Conservation (phyloP, 2,888 invertebrate species). For the Cephonodes hylas region DNA sequence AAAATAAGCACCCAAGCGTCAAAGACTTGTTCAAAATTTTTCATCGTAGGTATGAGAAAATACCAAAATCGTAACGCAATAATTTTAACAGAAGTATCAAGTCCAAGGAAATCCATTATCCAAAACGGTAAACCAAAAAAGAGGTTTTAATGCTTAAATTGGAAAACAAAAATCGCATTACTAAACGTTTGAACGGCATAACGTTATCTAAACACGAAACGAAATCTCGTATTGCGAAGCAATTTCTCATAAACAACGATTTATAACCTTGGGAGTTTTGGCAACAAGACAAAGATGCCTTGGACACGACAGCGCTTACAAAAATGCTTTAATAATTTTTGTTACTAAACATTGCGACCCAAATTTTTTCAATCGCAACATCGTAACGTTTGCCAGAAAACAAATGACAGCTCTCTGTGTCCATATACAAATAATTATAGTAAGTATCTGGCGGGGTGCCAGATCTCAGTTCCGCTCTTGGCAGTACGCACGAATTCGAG, state of each 20-base stretch:
- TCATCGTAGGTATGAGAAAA: too few relatives aligned
- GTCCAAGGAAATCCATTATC: neutral
- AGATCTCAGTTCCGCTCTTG: neutral
- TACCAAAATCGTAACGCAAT: too few relatives aligned
- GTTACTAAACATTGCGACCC: neutral
- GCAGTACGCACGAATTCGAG: neutral
- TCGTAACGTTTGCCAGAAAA: constrained; percentile 5
- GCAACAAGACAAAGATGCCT: neutral
- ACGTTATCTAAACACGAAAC: neutral
- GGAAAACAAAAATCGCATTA: neutral
- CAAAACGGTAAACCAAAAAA: neutral
- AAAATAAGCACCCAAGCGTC: too few relatives aligned
- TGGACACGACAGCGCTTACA: neutral
- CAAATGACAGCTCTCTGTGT: constrained; percentile 10
- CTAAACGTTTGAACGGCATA: neutral
- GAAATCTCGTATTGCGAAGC: neutral
- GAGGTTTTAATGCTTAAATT: neutral
- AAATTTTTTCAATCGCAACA: constrained; percentile 10
- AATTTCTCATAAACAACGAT: constrained; percentile 1
- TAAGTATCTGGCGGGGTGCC: constrained; percentile 14
- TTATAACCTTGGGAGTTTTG: constrained; percentile 2
- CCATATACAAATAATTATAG: constrained; percentile 15
- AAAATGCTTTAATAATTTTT: neutral
- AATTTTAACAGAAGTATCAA: neutral
- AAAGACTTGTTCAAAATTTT: too few relatives aligned